These are phyloP conservation scores for Psettodes erumei DNA, from an alignment of 2,113 vertebrate genomes.

Conservation along the genomic window DNA sequence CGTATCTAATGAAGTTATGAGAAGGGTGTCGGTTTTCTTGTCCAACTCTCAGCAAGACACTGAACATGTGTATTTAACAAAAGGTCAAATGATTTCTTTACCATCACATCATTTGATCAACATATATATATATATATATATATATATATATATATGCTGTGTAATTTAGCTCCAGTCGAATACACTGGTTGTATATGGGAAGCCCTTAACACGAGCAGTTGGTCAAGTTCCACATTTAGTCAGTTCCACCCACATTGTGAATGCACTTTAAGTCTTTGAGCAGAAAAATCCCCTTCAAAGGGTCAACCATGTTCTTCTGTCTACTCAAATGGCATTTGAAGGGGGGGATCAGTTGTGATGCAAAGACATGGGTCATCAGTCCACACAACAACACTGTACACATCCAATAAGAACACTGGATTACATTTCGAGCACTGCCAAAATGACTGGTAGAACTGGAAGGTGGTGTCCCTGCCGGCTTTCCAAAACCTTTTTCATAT, in stretches of 20 bases:
- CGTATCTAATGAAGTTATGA: background rate
- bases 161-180: background rate
- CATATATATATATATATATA: no score
- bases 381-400: slow-evolving; percentile 20
- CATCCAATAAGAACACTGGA: slow-evolving; percentile 26
- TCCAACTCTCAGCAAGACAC: background rate
- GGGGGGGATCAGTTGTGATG: background rate
- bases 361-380: background rate
- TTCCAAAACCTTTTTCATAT: slow-evolving; percentile 12
- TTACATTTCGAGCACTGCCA: slow-evolving; percentile 9
- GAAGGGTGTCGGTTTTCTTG: background rate
- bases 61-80: background rate
- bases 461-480: slow-evolving; percentile 3
- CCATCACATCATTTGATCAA: background rate
- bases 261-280: background rate
- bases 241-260: slow-evolving; percentile 4
- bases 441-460: background rate
- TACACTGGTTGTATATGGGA: background rate
- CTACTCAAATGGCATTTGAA: background rate
- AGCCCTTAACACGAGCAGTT: slow-evolving; percentile 15
- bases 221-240: background rate
- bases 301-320: background rate
- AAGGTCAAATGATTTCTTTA: slow-evolving; percentile 1
- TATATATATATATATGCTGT: background rate
- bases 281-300: background rate